Evolutionary conservation across 2,797 vertebrate species (phyloP), one percentile per base, ranked within the genome.

Genomic region (Agapornis canus): DNA sequence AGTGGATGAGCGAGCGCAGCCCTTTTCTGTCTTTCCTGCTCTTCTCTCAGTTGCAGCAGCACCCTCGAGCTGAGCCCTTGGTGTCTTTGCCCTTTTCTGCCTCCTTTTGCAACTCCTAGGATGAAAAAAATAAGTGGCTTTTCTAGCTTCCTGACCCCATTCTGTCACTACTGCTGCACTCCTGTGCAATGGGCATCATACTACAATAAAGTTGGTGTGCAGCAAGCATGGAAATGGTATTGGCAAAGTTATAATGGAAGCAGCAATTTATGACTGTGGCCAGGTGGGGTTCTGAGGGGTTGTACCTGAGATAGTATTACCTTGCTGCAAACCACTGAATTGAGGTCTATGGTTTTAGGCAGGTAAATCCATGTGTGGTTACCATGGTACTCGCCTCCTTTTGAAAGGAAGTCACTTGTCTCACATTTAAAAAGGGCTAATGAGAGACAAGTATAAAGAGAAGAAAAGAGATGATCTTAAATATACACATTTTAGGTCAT

Each of bases 111-210:
- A 94, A 16, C 66, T 88, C 89, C 84, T 89, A 35, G 52, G 84
- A 91, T 85, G 85, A 95, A 97, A 96, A 92, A 94, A 75, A 70
- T 85, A 89, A 35, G 89, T 96, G 95, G 76, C 78, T 98, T 95
- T 97, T 95, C 92, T 94, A 71, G 76, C 0, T 11, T 96, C 93
- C 97, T 98, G 98, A 97, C 98, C 98, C 97, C 97, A 98, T 99
- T 99, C 98, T 99, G 98, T 98, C 98, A 98, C 81, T 97, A 81
- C 92, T 93, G 89, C 97, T 94, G 86, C 93, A 78, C 60, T 85
- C 91, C 78, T 73, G 97, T 97, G 96, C 97, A 98, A 97, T 97
- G 97, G 91, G 95, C 65, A 93, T 98, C 98, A 98, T 92, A 97
- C 82, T 18, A 56, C 97, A 94, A 97, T 98, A 98, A 98, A 98